These are phyloP conservation scores for Geotrypetes seraphini DNA, from an alignment of 2,797 vertebrate genomes.

Conservation along the genomic window DNA sequence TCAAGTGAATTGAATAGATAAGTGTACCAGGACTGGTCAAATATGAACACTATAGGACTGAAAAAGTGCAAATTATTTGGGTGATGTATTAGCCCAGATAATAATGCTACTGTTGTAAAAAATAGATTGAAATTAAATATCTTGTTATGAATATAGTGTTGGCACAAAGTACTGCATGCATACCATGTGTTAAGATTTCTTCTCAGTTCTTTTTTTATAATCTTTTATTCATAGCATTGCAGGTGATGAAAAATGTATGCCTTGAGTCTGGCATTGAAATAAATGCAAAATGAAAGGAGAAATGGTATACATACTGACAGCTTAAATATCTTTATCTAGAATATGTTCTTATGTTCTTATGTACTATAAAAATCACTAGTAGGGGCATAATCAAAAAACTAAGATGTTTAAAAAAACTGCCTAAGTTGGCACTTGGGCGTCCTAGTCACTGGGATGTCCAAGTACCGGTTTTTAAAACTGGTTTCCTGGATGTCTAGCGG, in stretches of 20 bases:
- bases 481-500: too few species aligned
- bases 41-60: constrained; percentile 35
- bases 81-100: constrained; percentile 58
- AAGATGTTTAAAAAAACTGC: too few species aligned
- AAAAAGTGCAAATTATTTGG: constrained; percentile 52
- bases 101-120: constrained; percentile 60
- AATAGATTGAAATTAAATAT: constrained; percentile 74
- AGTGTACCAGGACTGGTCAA: constrained; percentile 38
- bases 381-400: too few species aligned
- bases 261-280: constrained; percentile 99
- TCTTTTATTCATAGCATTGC: constrained; percentile 99
- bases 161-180: constrained; percentile 73
- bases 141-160: constrained; percentile 76
- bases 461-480: too few species aligned
- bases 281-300: constrained; percentile 99
- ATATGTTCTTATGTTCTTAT: too few species aligned
- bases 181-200: constrained; percentile 85
- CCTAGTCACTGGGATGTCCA: too few species aligned
- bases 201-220: constrained; percentile 96
- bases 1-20: constrained; percentile 30
- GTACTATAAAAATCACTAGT: constrained; percentile 83
- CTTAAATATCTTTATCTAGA: constrained; percentile 99
- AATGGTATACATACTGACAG: constrained; percentile 99
- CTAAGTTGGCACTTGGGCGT: too few species aligned
- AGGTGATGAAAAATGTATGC: constrained; percentile 99